Percentiles rank a stretch among this genome's conserved stretches.
phyloP scores from a whole-genome alignment of 2,888 invertebrate genomes.

The Amphipyra tragopoginis region DNA sequence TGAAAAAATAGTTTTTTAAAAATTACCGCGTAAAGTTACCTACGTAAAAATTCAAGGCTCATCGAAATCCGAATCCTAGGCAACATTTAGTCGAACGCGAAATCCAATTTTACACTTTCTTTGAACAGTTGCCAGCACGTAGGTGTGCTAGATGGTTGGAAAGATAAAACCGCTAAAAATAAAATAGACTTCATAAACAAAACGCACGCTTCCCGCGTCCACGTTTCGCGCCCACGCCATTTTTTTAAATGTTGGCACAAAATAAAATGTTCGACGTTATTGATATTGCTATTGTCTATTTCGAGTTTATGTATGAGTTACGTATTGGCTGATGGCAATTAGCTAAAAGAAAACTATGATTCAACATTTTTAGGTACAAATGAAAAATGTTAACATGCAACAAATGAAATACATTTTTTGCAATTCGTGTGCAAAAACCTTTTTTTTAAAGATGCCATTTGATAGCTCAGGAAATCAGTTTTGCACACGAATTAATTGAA shows the following conservation, averaged over 20 bases:
- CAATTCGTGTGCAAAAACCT: not conserved
- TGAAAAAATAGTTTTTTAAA: not conserved
- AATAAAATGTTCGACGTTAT: slow-evolving; percentile 44
- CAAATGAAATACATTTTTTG: not conserved
- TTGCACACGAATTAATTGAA: slow-evolving; percentile 7
- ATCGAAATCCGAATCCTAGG: slow-evolving; percentile 71
- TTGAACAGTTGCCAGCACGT: slow-evolving; percentile 86
- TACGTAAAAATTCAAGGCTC: slow-evolving; percentile 51
- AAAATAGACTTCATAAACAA: slow-evolving; percentile 85
- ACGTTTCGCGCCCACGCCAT: slow-evolving; percentile 70
- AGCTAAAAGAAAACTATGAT: slow-evolving; percentile 18
- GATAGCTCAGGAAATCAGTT: not conserved
- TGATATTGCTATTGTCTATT: slow-evolving; percentile 48
- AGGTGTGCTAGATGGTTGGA: slow-evolving; percentile 85
- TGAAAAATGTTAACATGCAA: slow-evolving; percentile 5
- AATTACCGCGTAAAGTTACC: slow-evolving; percentile 22
- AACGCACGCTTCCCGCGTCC: slow-evolving; percentile 76
- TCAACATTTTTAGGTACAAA: slow-evolving; percentile 14
- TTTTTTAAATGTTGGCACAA: slow-evolving; percentile 66
- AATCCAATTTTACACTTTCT: slow-evolving; percentile 86
- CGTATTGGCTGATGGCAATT: slow-evolving; percentile 31
- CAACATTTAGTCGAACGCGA: slow-evolving; percentile 67
- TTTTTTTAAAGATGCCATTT: not conserved
- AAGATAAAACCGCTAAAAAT: slow-evolving; percentile 88
- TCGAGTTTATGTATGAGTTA: slow-evolving; percentile 42